phyloP scores from a whole-genome alignment of 2,888 invertebrate genomes.

The Netelia inedita region DNA sequence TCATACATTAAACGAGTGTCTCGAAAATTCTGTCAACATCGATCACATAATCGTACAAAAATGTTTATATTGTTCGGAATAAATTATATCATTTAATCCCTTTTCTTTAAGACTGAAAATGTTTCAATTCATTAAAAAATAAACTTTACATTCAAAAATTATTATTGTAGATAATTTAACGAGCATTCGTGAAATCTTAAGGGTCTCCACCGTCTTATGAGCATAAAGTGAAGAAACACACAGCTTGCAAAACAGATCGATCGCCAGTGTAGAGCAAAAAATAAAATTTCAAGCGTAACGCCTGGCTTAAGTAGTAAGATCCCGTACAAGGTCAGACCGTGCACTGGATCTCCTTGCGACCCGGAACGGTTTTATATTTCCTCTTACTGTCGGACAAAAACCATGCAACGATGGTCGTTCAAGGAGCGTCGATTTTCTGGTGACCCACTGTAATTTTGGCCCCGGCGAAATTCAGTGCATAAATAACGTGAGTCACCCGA shows the following conservation, averaged over 20 bases:
- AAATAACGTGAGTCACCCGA: conserved; percentile 53
- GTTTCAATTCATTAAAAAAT: too few species aligned
- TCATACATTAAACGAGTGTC: too few species aligned
- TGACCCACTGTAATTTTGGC: conserved; percentile 34
- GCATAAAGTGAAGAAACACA: not conserved
- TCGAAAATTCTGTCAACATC: too few species aligned
- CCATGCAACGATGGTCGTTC: not conserved
- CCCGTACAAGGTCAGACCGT: conserved; percentile 34
- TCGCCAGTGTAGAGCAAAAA: not conserved
- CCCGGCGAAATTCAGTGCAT: conserved; percentile 52
- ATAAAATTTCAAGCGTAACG: conserved; percentile 5
- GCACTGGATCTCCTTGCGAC: not conserved
- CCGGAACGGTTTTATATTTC: not conserved
- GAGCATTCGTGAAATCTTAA: not conserved
- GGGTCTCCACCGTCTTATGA: not conserved
- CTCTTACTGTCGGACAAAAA: conserved; percentile 24
- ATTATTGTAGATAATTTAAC: not conserved
- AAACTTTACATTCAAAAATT: not conserved
- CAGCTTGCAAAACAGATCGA: not conserved
- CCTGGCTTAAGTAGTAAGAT: conserved; percentile 36
- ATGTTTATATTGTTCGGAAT: too few species aligned
- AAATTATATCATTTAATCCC: too few species aligned
- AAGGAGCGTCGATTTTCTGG: conserved; percentile 41
- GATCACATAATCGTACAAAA: too few species aligned
- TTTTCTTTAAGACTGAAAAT: too few species aligned